Percentiles rank a stretch among this genome's conserved stretches.
phyloP scores from a whole-genome alignment of 2,888 invertebrate species.

The Sphaeridia pumilis region DNA sequence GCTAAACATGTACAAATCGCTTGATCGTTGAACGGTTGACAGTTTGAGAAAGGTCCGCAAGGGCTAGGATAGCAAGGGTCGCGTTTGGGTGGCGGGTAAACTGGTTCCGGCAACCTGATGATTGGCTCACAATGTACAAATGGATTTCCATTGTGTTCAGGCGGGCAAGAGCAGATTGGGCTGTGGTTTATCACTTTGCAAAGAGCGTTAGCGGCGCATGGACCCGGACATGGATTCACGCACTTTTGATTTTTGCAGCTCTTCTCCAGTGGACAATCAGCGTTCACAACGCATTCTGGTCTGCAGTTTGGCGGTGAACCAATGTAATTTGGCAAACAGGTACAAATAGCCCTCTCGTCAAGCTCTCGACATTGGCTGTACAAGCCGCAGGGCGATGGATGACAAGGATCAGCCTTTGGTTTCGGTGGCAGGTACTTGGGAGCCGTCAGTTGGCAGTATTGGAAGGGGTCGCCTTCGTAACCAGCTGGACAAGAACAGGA shows the following conservation, averaged over 20 bases:
- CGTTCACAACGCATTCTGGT: constrained; percentile 62
- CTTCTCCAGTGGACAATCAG: constrained; percentile 66
- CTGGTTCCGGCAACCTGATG: constrained; percentile 13
- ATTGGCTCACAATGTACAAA: constrained; percentile 42
- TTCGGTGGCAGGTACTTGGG: constrained; percentile 5
- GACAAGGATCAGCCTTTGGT: constrained; percentile 21
- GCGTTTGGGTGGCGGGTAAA: constrained; percentile 26
- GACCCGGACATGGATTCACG: constrained; percentile 67
- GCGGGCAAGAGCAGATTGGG: constrained; percentile 68
- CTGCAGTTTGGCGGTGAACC: constrained; percentile 57
- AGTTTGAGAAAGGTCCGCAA: constrained; percentile 44
- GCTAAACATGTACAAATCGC: constrained; percentile 47
- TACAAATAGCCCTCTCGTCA: constrained; percentile 51
- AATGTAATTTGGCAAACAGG: constrained; percentile 53
- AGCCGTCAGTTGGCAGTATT: constrained; percentile 17
- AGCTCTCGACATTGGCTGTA: constrained; percentile 36
- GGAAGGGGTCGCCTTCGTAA: constrained; percentile 37
- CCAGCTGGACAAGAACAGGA: constrained; percentile 53
- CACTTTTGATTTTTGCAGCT: constrained; percentile 71
- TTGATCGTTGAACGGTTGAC: constrained; percentile 38
- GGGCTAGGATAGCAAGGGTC: constrained; percentile 20
- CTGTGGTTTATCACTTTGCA: constrained; percentile 74
- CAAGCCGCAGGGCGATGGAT: constrained; percentile 37
- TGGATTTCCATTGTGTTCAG: constrained; percentile 67
- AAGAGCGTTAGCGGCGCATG: constrained; percentile 62